These are phyloP conservation scores for Hystrix cristata DNA, from an alignment of 2,113 vertebrate species.

Conservation along the genomic window DNA sequence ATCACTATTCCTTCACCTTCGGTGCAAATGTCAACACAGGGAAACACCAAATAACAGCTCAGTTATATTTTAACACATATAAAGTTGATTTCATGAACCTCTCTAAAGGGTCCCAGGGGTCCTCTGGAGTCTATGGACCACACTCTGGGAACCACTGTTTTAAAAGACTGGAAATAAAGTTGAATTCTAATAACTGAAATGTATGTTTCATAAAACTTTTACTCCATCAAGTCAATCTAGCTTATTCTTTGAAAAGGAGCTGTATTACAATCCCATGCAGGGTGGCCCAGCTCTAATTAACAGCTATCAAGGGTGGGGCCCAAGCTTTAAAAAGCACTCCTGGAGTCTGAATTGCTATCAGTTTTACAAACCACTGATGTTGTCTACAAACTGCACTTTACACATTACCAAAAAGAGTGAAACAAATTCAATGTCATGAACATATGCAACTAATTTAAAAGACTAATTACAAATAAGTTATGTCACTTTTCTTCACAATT, in stretches of 20 bases:
- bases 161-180: not conserved
- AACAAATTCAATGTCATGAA: constrained; percentile 40
- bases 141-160: constrained; percentile 42
- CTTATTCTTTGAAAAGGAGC: constrained; percentile 31
- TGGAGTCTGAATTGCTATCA: not conserved
- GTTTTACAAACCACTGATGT: constrained; percentile 15
- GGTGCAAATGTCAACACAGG: not conserved
- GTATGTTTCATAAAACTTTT: constrained; percentile 22
- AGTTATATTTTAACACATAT: not conserved
- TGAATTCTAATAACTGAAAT: constrained; percentile 43
- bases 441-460: constrained; percentile 19
- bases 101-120: not conserved
- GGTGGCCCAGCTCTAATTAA: not conserved
- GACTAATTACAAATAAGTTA: not conserved
- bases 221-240: constrained; percentile 31
- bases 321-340: constrained; percentile 1
- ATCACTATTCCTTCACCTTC: not conserved
- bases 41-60: not conserved
- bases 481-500: constrained; percentile 49
- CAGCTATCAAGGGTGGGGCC: not conserved
- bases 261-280: not conserved
- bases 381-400: constrained; percentile 6
- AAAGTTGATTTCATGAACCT: constrained; percentile 29
- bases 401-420: constrained; percentile 46
- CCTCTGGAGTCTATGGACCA: not conserved